Evolutionary conservation across 1,140 invertebrate species (phyloP).

Genomic region (Drosophila santomea): DNA sequence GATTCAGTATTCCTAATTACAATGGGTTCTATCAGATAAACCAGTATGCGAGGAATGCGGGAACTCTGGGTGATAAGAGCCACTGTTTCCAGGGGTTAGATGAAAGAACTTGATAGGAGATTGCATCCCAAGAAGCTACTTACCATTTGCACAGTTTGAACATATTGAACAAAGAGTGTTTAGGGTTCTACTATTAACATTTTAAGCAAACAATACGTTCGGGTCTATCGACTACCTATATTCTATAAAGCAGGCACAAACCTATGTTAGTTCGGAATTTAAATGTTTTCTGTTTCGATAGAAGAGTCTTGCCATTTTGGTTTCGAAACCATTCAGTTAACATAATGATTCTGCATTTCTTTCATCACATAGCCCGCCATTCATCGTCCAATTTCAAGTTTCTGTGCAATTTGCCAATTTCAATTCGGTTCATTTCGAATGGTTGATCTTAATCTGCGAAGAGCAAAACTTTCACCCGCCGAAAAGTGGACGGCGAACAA

Average conservation of each 20-base stretch:
- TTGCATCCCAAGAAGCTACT: not conserved
- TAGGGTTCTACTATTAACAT: not conserved
- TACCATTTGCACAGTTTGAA: no score
- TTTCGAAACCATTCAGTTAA: conserved; percentile 5
- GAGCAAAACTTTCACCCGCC: conserved; percentile 57
- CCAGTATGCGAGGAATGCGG: conserved; percentile 20
- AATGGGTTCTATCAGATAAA: conserved; percentile 35
- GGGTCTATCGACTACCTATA: no score
- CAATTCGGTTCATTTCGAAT: conserved; percentile 51
- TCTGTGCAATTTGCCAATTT: conserved; percentile 54
- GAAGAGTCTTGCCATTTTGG: not conserved
- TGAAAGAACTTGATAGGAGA: conserved; percentile 1
- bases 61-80: conserved; percentile 16
- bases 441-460: conserved; percentile 47
- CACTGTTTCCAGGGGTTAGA: conserved; percentile 12
- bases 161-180: no score
- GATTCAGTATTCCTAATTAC: conserved; percentile 43
- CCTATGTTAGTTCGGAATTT: no score
- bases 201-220: no score
- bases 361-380: conserved; percentile 18
- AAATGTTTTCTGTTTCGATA: no score
- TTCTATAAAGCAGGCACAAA: no score
- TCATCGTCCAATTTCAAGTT: conserved; percentile 44
- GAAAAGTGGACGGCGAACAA: conserved; percentile 46
- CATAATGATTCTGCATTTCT: conserved; percentile 14